phyloP scores from a whole-genome alignment of 2,888 invertebrate species.

The Xestia ashworthii region DNA sequence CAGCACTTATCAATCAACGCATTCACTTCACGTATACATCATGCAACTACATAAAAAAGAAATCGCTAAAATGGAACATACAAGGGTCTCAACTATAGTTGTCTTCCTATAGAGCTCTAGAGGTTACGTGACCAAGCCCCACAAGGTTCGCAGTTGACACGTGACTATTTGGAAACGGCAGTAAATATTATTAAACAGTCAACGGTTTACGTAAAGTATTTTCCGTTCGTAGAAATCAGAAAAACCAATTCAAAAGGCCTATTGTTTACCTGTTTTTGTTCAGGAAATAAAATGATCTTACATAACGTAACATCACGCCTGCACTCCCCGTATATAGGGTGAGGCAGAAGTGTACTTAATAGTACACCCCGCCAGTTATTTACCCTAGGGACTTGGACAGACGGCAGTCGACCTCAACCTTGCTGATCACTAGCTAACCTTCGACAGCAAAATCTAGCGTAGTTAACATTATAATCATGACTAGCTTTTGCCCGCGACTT shows the following conservation, averaged over 20 bases:
- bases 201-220: background rate
- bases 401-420: background rate
- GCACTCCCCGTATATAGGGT: no score
- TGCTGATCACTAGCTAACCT: background rate
- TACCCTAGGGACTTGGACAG: background rate
- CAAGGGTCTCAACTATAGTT: background rate
- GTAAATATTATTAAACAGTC: background rate
- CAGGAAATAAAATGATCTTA: background rate
- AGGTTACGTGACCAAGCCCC: slow-evolving; percentile 3
- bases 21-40: background rate
- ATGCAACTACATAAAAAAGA: background rate
- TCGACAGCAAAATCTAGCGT: background rate
- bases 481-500: no score
- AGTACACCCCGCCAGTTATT: no score
- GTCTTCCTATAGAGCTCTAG: slow-evolving; percentile 5
- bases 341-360: no score
- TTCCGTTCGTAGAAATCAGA: background rate
- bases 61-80: background rate
- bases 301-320: background rate
- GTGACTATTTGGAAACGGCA: background rate
- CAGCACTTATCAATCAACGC: background rate
- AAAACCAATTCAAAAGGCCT: background rate
- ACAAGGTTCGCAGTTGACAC: background rate
- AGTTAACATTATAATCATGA: background rate
- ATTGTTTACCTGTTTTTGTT: background rate